Conservation (phyloP, 2,113 vertebrate species). For the Lepus timidus region DNA sequence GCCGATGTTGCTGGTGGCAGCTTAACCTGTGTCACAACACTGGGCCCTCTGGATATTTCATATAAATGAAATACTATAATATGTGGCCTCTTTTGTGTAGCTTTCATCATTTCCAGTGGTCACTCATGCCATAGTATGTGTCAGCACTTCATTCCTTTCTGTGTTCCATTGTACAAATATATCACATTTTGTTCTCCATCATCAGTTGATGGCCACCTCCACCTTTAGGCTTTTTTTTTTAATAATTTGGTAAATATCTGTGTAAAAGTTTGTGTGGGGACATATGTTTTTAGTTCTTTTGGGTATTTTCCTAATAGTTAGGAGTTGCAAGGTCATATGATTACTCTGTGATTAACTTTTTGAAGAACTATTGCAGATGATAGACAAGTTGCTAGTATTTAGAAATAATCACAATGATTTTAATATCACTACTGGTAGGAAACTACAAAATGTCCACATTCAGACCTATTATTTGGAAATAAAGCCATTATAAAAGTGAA, state of each 20-base stretch:
- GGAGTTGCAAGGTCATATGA: neutral
- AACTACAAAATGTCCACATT: conserved; percentile 37
- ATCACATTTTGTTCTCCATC: neutral
- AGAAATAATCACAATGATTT: conserved; percentile 37
- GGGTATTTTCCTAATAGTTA: neutral
- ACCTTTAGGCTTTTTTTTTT: neutral
- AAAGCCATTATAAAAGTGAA: conserved; percentile 26
- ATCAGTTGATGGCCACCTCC: neutral
- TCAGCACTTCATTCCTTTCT: neutral
- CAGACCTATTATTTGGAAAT: conserved; percentile 48
- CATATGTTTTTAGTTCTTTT: neutral
- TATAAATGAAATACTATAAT: neutral
- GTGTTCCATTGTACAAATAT: neutral
- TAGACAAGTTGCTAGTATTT: conserved; percentile 4
- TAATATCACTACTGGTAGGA: neutral
- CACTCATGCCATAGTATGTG: neutral
- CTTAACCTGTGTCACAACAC: too few species aligned
- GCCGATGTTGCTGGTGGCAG: too few species aligned
- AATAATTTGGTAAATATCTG: neutral
- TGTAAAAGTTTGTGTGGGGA: neutral
- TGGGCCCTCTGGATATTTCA: neutral
- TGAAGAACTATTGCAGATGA: neutral
- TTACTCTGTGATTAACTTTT: conserved; percentile 31
- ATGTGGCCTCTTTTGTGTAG: neutral
- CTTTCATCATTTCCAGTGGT: neutral